phyloP scores from a whole-genome alignment of 2,888 invertebrate genomes.

The Suillia variegata region DNA sequence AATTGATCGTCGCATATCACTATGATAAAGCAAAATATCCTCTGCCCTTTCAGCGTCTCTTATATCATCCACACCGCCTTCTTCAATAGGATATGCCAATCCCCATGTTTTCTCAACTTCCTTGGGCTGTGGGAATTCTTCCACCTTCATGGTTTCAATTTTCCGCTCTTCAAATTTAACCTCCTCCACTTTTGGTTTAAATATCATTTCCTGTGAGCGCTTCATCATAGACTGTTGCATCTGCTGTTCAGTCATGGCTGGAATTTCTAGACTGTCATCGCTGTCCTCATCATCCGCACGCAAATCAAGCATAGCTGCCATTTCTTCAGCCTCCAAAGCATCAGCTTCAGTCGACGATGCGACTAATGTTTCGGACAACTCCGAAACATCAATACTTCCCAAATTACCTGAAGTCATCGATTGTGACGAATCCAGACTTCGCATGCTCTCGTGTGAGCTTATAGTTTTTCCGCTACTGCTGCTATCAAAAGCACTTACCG shows the following conservation, averaged over 20 bases:
- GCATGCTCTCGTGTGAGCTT: conserved; percentile 90
- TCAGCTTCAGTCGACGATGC: conserved; percentile 80
- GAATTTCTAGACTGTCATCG: conserved; percentile 63
- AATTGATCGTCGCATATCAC: conserved; percentile 44
- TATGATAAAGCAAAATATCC: conserved; percentile 51
- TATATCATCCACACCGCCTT: conserved; percentile 37
- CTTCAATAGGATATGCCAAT: conserved; percentile 55
- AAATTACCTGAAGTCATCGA: conserved; percentile 88
- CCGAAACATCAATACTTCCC: conserved; percentile 88
- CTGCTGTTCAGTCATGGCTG: conserved; percentile 58
- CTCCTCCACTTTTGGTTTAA: conserved; percentile 69
- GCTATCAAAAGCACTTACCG: conserved; percentile 74
- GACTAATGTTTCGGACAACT: conserved; percentile 90
- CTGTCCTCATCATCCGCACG: conserved; percentile 64
- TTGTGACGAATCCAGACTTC: conserved; percentile 80
- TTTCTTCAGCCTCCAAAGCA: conserved; percentile 63
- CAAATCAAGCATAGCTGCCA: conserved; percentile 66
- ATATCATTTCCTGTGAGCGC: conserved; percentile 88
- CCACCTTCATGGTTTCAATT: conserved; percentile 32
- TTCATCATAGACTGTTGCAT: conserved; percentile 78
- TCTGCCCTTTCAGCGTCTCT: conserved; percentile 42
- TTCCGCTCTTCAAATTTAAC: conserved; percentile 53
- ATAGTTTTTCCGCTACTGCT: conserved; percentile 59
- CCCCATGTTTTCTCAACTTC: conserved; percentile 52
- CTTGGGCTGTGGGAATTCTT: conserved; percentile 43